Base-by-base conservation (phyloP, 2,113 vertebrate species). In the Aramus guarauna region DNA sequence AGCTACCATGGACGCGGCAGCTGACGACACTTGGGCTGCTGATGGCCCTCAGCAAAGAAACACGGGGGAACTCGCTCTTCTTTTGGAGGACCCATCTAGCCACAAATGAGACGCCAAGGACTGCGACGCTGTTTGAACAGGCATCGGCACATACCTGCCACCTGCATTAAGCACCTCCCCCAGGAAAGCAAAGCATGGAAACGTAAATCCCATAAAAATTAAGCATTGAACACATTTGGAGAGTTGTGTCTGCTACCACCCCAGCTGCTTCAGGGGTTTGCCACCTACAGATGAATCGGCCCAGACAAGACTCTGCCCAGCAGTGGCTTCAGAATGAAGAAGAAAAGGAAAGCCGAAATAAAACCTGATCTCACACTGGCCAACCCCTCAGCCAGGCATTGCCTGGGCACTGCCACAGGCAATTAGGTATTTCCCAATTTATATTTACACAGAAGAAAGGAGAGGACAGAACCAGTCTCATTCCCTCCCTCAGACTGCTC, bases 1-100 rank as follows among this genome's bases (percentile, higher is more conserved):
- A 69, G 71, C 55, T n/a, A 10, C 50, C 30, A 30, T 0, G 6
- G 50, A 32, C 2, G 4, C 8, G 2, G 37, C 1, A 22, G 58
- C 19, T 10, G 55, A 37, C 0, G 16, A 29, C 60, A 26, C 74
- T 34, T 19, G 17, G 21, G 50, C 36, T 58, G 53, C 34, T 52
- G 43, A 34, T 4, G 19, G n/a, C 48, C 64, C 47, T 67, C 53
- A n/a, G 69, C 43, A 34, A n/a, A 72, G 27, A 47, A 73, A 29
- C 24, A 30, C 0, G 2, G 30, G 53, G 53, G n/a, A 64, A 60
- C 32, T 24, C 21, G 45, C 18, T 71, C 53, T 39, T 15, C 36
- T 47, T 79, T 5, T 17, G 24, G 24, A 71, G 41, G 7, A 66
- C 20, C 29, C 68, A 55, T 26, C 32, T 6, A 34, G 23, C 14